Base-by-base conservation (phyloP, 37 sponge, comb jelly and placozoan species). In the Amphimedon queenslandica region DNA sequence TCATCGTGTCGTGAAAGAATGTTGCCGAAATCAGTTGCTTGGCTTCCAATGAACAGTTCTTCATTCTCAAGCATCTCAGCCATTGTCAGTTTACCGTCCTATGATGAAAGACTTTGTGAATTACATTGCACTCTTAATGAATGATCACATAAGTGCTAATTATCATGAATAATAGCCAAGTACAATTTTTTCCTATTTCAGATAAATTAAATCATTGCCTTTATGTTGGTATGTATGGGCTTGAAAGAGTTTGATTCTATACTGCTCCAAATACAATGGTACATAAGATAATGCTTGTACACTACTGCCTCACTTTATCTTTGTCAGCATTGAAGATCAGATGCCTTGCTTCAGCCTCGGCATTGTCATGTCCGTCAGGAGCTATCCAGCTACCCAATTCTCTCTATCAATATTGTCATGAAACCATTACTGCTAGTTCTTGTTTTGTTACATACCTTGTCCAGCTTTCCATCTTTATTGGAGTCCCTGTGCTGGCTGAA, bases 11-110 rank as follows among this genome's bases (percentile, higher is more conserved):
- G 76, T 23, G 79, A 42, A 0, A 95, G 72, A 36, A 85, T 80
- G n/a, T 88, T 89, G 10, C 98, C 98, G 77, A 80, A 97, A 58
- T 97, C 94, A 4, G 98, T 97, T 13, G 92, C 98, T 56, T 93
- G 94, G 37, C 96, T 94, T 1, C 99, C 99, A 2, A 89, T 96
- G 72, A 98, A 98, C 31, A 92, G 32, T 36, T 89, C 93, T 51
- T 89, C 83, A 41, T 98, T 93, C 13, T 86, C 69, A 21, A 98
- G 41, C 20, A 98, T 89, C 77, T 98, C 99, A 11, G 85, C 80
- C 31, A 80, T 80, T 29, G 77, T 69, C 29, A 97, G 84, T 36
- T 82, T 55, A 13, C 77, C 76, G 40, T 97, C 98, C 89, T 93
- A n/a, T n/a, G n/a, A n/a, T n/a, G n/a, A n/a, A n/a, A n/a, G n/a